Conservation (phyloP, 2,797 vertebrate genomes). For the Pogonophryne albipinna region DNA sequence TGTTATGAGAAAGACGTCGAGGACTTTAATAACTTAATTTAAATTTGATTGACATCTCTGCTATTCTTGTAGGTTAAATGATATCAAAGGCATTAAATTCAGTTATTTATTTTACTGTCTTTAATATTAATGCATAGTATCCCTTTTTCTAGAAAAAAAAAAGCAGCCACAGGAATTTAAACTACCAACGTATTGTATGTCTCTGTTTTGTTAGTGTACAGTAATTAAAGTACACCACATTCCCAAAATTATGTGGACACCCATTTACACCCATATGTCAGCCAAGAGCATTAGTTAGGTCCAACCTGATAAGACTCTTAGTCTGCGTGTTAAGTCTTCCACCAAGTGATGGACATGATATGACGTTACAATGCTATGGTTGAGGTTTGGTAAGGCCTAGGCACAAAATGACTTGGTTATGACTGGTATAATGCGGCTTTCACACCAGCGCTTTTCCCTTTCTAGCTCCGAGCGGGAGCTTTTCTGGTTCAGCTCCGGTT, state of each 20-base stretch:
- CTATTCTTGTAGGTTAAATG: constrained; percentile 12
- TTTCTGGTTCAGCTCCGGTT: no score
- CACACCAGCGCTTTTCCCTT: no score
- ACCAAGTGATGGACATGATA: no score
- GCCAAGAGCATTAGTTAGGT: background rate
- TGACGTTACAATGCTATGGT: background rate
- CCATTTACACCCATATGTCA: background rate
- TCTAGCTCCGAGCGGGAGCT: no score
- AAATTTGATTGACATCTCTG: constrained; percentile 15
- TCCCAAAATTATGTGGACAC: background rate
- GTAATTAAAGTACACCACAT: background rate
- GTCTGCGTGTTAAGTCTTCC: no score
- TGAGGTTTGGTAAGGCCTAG: background rate
- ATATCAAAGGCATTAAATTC: constrained; percentile 15
- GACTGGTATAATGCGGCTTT: no score
- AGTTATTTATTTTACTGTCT: constrained; percentile 3
- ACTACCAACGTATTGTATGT: background rate
- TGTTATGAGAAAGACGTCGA: constrained; percentile 45
- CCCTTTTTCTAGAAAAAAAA: background rate
- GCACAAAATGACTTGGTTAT: background rate
- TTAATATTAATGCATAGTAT: background rate
- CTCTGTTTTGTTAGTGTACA: background rate
- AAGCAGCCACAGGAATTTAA: background rate
- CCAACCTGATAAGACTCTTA: background rate
- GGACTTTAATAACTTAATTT: constrained; percentile 28